These are phyloP conservation scores for human (Homo sapiens) DNA, from an alignment of 2,113 vertebrate genomes.

Conservation along the genomic window DNA sequence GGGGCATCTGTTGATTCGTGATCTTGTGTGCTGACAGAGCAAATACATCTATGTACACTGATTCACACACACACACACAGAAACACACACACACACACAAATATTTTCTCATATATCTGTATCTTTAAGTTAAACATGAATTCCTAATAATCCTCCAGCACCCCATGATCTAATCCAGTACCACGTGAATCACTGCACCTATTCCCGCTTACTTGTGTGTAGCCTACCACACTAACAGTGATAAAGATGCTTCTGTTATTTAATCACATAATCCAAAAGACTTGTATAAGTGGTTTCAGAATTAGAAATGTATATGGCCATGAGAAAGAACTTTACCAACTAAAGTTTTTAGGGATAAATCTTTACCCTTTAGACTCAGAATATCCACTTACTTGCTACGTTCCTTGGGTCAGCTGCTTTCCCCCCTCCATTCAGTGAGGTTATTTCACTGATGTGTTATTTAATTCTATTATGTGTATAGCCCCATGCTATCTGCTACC, in stretches of 20 bases:
- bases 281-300: too few relatives aligned
- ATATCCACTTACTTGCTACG: neutral
- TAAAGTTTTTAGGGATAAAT: too few relatives aligned
- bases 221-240: neutral
- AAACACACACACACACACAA: neutral
- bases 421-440: neutral
- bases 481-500: neutral
- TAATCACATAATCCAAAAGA: too few relatives aligned
- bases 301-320: too few relatives aligned
- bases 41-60: neutral
- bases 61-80: neutral
- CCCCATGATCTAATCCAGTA: neutral
- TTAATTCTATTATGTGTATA: neutral
- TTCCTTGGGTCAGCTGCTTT: neutral
- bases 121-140: neutral
- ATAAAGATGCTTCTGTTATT: too few relatives aligned
- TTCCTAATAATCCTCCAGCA: neutral
- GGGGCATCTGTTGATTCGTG: neutral
- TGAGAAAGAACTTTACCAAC: too few relatives aligned
- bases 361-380: too few relatives aligned
- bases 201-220: neutral
- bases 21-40: neutral
- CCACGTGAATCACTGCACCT: neutral
- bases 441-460: neutral
- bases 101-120: neutral